These are phyloP conservation scores for Drosophila oshimai DNA, from an alignment of 1,140 invertebrate species.

Conservation along the genomic window DNA sequence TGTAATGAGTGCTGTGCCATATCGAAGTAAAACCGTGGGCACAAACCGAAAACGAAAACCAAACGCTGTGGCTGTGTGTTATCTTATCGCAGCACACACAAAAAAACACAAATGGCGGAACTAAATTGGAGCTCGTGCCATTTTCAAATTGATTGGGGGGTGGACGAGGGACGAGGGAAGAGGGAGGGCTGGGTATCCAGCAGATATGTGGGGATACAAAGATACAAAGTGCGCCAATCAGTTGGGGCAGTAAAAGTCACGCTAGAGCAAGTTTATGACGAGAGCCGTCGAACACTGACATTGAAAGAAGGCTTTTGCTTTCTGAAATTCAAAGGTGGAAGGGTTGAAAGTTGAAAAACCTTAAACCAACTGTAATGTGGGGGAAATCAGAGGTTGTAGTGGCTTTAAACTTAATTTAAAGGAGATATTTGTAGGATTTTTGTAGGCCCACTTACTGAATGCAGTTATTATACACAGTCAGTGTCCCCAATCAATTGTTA, in stretches of 20 bases:
- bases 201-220: slow-evolving; percentile 8
- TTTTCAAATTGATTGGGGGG: slow-evolving; percentile 49
- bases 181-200: background rate
- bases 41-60: slow-evolving; percentile 11
- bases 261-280: slow-evolving; percentile 24
- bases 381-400: background rate
- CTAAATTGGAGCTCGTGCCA: slow-evolving; percentile 49
- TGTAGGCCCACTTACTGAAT: no score
- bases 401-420: background rate
- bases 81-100: slow-evolving; percentile 39
- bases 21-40: background rate
- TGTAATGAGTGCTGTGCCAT: slow-evolving; percentile 7
- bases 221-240: slow-evolving; percentile 26
- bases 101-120: slow-evolving; percentile 47
- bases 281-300: slow-evolving; percentile 5
- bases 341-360: background rate
- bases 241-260: slow-evolving; percentile 44
- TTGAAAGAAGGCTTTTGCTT: slow-evolving; percentile 25
- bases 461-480: no score
- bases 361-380: background rate
- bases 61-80: slow-evolving; percentile 14
- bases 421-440: no score
- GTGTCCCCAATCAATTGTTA: background rate
- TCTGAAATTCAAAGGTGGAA: slow-evolving; percentile 3
- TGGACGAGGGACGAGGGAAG: background rate